Conservation (phyloP, 2,797 vertebrate genomes). For the Apogon hyalosoma region DNA sequence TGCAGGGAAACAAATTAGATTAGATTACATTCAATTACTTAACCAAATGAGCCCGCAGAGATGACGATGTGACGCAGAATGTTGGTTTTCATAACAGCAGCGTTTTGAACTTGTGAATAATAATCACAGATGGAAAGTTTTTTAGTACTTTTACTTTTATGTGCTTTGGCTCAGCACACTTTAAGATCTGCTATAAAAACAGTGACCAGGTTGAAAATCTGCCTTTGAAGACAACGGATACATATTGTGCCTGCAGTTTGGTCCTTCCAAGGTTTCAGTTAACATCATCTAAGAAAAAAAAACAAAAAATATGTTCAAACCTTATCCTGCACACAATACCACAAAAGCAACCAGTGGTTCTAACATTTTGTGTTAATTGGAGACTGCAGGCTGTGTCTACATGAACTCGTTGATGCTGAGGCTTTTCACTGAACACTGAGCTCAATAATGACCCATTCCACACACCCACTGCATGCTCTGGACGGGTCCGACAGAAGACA, state of each 20-base stretch:
- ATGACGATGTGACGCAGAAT: slow-evolving; percentile 16
- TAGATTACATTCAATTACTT: slow-evolving; percentile 28
- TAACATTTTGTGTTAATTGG: neutral
- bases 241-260: slow-evolving; percentile 18
- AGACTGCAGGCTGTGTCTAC: neutral
- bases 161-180: neutral
- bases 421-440: neutral
- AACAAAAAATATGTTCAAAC: neutral
- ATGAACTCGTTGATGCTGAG: neutral
- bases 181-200: neutral
- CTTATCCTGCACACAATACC: neutral
- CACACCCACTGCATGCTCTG: too few species aligned
- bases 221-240: neutral
- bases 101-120: slow-evolving; percentile 7
- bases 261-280: too few species aligned
- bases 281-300: neutral
- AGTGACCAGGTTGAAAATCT: slow-evolving; percentile 6
- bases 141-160: slow-evolving; percentile 5
- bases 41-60: neutral
- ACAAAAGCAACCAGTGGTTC: neutral
- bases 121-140: slow-evolving; percentile 33
- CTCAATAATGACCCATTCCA: too few species aligned
- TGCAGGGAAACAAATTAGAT: slow-evolving; percentile 18
- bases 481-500: too few species aligned
- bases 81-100: slow-evolving; percentile 41